Conservation (phyloP, 1,140 invertebrate genomes). For the Heliconius hermathena region DNA sequence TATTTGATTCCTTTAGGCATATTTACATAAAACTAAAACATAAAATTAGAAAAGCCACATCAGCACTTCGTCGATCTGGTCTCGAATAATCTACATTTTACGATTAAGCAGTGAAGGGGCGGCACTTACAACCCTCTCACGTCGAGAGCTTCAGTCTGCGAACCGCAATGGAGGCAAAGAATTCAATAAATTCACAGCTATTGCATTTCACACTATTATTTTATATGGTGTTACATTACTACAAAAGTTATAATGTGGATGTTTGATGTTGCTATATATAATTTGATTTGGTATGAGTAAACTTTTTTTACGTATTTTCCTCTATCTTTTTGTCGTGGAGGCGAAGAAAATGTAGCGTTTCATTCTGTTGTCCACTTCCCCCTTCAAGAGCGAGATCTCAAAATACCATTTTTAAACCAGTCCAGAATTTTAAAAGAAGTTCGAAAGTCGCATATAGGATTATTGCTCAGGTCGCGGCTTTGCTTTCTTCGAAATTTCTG, state of each 20-base stretch:
- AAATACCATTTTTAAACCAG: too few species aligned
- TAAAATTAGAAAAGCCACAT: neutral
- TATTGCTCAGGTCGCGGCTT: too few species aligned
- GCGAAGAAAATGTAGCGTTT: too few species aligned
- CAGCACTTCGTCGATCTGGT: neutral
- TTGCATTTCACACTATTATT: conserved; percentile 3
- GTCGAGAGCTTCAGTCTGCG: conserved; percentile 8
- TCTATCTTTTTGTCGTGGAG: too few species aligned
- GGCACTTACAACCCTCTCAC: conserved; percentile 8
- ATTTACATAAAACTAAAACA: neutral
- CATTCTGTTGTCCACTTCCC: too few species aligned
- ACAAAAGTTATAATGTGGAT: neutral
- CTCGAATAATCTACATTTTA: conserved; percentile 7
- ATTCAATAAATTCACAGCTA: conserved; percentile 5
- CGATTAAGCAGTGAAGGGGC: conserved; percentile 6
- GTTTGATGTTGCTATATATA: too few species aligned
- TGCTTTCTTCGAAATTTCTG: too few species aligned
- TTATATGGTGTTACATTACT: neutral
- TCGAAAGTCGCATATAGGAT: too few species aligned
- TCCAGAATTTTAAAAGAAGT: too few species aligned
- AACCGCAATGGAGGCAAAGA: neutral
- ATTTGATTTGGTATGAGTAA: too few species aligned
- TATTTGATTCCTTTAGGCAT: neutral
- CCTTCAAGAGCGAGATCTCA: too few species aligned
- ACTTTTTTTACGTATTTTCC: too few species aligned